Evolutionary conservation across 2,888 invertebrate species (phyloP).

Genomic region (Leptinotarsa haldemani): DNA sequence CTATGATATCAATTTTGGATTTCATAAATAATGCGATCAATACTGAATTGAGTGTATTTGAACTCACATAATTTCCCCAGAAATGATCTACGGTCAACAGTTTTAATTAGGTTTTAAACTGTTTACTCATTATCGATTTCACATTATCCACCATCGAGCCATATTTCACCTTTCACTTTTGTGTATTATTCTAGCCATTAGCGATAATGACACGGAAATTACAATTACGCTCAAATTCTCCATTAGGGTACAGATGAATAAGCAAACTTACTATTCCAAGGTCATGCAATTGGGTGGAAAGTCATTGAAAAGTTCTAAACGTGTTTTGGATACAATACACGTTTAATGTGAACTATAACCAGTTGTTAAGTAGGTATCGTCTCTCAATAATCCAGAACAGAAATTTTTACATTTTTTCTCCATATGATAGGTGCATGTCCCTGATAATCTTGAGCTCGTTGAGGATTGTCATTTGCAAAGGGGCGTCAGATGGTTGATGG

Average conservation of each 20-base stretch:
- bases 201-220: conserved; percentile 10
- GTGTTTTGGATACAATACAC: too few relatives aligned
- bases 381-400: too few relatives aligned
- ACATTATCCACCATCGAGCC: conserved; percentile 21
- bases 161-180: conserved; percentile 27
- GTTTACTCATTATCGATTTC: conserved; percentile 32
- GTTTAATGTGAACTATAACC: too few relatives aligned
- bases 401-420: too few relatives aligned
- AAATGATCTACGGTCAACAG: conserved; percentile 20
- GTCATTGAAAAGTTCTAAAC: neutral
- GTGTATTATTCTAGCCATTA: conserved; percentile 21
- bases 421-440: too few relatives aligned
- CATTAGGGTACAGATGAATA: neutral
- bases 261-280: neutral
- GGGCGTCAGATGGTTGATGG: too few relatives aligned
- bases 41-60: neutral
- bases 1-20: neutral
- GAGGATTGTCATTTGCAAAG: too few relatives aligned
- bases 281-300: neutral
- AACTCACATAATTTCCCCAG: neutral
- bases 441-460: too few relatives aligned
- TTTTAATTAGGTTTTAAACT: conserved; percentile 30
- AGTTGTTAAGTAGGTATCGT: too few relatives aligned
- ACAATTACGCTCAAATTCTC: neutral
- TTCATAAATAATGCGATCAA: neutral